Conservation (phyloP, 2,888 invertebrate genomes). For the Tenodera sinensis region DNA sequence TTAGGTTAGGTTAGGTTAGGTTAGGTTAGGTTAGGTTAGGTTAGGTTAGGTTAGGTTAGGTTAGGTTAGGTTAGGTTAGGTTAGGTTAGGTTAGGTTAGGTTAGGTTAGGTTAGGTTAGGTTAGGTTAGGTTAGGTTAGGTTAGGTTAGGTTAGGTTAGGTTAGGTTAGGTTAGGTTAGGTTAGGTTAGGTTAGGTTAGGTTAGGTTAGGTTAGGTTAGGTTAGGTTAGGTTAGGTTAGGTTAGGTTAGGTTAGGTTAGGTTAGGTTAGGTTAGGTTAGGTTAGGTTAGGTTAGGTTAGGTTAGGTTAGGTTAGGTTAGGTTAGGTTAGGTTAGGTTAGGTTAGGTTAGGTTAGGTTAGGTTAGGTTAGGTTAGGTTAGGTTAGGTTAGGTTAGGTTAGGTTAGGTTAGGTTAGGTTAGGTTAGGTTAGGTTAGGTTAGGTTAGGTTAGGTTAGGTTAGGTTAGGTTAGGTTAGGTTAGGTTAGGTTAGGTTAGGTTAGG, state of each 20-base stretch:
- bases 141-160: constrained; percentile 6
- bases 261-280: too few relatives aligned
- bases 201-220: not conserved
- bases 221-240: too few relatives aligned
- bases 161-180: constrained; percentile 6
- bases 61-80: constrained; percentile 14
- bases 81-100: constrained; percentile 26
- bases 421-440: too few relatives aligned
- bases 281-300: too few relatives aligned
- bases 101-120: constrained; percentile 23
- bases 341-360: too few relatives aligned
- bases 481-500: constrained; percentile 18
- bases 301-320: not conserved
- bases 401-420: too few relatives aligned
- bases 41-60: not conserved
- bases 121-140: constrained; percentile 15
- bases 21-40: not conserved
- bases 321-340: not conserved
- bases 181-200: constrained; percentile 5
- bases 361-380: too few relatives aligned
- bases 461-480: too few relatives aligned
- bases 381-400: too few relatives aligned
- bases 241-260: not conserved
- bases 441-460: too few relatives aligned
- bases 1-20: constrained; percentile 24